phyloP scores from a whole-genome alignment of 2,113 vertebrate species.

The Nesogale talazaci region DNA sequence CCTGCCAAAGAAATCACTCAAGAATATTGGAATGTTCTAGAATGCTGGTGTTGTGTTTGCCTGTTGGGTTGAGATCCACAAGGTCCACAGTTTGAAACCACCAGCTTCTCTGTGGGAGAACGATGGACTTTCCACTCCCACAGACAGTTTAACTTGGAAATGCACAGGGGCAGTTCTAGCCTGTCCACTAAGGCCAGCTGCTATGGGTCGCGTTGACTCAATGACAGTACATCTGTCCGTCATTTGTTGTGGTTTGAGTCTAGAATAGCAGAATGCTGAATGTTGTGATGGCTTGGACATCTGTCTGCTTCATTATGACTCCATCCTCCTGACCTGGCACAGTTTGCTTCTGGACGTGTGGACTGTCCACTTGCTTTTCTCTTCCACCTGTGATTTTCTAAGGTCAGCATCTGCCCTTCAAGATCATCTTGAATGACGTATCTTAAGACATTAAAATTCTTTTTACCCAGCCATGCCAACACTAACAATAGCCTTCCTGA shows the following conservation, averaged over 20 bases:
- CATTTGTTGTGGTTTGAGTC: no score
- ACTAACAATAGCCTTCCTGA: constrained; percentile 33
- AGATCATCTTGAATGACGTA: constrained; percentile 63
- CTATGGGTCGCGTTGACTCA: no score
- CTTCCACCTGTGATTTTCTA: constrained; percentile 48
- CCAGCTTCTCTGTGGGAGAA: no score
- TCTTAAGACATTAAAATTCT: constrained; percentile 65
- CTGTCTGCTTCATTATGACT: background rate
- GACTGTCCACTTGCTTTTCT: constrained; percentile 47
- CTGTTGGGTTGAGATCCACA: no score
- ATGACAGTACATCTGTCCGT: no score
- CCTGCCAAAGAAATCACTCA: constrained; percentile 16
- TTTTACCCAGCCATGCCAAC: constrained; percentile 59
- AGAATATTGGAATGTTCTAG: background rate
- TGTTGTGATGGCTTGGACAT: constrained; percentile 25
- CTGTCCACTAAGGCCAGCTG: no score
- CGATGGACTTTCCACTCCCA: no score
- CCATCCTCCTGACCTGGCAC: no score
- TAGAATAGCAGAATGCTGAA: background rate
- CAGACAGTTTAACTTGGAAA: no score
- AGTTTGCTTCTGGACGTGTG: background rate
- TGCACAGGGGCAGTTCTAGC: no score
- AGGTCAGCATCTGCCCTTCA: constrained; percentile 56
- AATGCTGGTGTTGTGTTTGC: no score
- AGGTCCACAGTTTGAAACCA: no score